Evolutionary conservation across 2,888 invertebrate species (phyloP).

Genomic region (Timema podura): DNA sequence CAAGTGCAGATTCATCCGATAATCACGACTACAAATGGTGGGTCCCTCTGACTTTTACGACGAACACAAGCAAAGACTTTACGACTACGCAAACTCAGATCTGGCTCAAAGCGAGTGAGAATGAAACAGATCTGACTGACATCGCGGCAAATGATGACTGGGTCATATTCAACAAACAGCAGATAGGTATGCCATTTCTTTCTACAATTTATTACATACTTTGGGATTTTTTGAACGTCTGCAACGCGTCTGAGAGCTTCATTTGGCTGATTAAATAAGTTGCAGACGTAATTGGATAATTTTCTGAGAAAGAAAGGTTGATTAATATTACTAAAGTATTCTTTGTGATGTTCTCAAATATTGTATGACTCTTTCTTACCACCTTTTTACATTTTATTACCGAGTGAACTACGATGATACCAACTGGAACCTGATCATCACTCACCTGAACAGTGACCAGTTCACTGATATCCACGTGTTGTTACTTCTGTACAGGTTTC

Average conservation of each 20-base stretch:
- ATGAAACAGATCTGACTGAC: conserved; percentile 47
- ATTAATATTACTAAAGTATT: too few species aligned
- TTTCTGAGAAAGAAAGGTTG: conserved; percentile 31
- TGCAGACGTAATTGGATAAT: conserved; percentile 37
- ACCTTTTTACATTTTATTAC: too few species aligned
- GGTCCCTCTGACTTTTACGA: conserved; percentile 46
- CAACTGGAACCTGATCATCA: too few species aligned
- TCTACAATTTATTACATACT: too few species aligned
- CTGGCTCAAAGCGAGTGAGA: conserved; percentile 59
- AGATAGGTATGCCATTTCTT: conserved; percentile 55
- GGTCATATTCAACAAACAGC: conserved; percentile 67
- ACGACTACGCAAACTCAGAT: conserved; percentile 59
- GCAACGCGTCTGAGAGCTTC: too few species aligned
- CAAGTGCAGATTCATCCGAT: conserved; percentile 5
- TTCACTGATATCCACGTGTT: too few species aligned
- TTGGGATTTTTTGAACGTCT: too few species aligned
- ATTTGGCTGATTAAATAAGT: too few species aligned
- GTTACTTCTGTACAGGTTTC: conserved; percentile 47
- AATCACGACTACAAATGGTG: conserved; percentile 39
- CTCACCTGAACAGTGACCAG: too few species aligned
- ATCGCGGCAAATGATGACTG: conserved; percentile 56
- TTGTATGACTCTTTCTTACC: too few species aligned
- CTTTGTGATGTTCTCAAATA: too few species aligned
- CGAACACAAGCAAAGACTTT: conserved; percentile 49
- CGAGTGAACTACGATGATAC: too few species aligned